These are phyloP conservation scores for Ondatra zibethicus DNA, from an alignment of 2,113 vertebrate species.

Conservation along the genomic window DNA sequence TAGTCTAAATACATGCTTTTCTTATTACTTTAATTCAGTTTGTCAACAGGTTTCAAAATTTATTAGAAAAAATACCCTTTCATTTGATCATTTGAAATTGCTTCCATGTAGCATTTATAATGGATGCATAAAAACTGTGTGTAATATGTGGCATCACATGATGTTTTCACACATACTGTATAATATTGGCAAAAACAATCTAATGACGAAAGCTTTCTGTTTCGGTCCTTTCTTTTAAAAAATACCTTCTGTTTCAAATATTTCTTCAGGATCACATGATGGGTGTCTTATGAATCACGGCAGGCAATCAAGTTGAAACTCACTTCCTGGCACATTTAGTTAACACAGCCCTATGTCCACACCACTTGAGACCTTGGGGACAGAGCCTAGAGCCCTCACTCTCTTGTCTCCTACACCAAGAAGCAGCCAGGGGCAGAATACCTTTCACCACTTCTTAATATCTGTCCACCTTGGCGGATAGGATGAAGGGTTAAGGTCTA, in stretches of 20 bases:
- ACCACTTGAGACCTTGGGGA: not conserved
- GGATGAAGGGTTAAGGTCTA: not conserved
- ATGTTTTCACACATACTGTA: not conserved
- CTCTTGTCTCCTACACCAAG: not conserved
- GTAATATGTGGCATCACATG: too few species aligned
- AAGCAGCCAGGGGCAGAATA: not conserved
- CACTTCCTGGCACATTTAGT: not conserved
- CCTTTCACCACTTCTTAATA: not conserved
- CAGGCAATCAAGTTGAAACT: not conserved
- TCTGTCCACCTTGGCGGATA: not conserved
- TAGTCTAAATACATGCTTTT: not conserved
- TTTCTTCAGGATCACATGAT: not conserved
- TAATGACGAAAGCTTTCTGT: not conserved
- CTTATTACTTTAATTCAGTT: slow-evolving; percentile 15
- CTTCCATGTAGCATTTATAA: not conserved
- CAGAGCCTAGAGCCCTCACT: not conserved
- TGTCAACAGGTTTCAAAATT: not conserved
- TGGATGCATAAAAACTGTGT: not conserved
- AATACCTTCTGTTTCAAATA: not conserved
- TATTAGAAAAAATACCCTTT: not conserved
- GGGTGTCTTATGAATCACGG: not conserved
- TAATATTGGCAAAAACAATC: not conserved
- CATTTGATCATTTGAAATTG: not conserved
- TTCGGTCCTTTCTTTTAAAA: not conserved
- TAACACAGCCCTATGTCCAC: not conserved